Base-by-base conservation (phyloP, 2,113 vertebrate species). In the Gadus chalcogrammus region DNA sequence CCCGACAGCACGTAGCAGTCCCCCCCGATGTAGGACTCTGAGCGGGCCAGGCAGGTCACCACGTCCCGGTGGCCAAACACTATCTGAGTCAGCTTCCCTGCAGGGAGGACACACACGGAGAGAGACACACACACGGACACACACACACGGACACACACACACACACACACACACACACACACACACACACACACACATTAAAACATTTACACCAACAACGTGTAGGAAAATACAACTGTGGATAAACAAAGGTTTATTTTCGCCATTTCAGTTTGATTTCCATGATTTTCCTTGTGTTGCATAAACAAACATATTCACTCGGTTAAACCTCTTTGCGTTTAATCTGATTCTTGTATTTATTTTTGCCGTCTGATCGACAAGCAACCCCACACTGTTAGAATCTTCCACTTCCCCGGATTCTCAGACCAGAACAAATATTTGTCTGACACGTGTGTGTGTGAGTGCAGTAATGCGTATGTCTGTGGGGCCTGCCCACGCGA, bases 1-100 rank as follows among this genome's bases (percentile, higher is more conserved):
- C 97, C 97, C 0, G 97, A 97, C 78, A 99, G 93, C 68, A 99
- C 81, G 79, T 99, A 98, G 89, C 97, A 99, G 85, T 99, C 96
- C 64, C 97, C 97, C 67, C 96, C 97, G 35, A 99, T 97, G 81
- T 98, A 98, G 0, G 96, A 98, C 89, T 99, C 97, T 0, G 97
- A 99, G 28, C 97, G 94, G 61, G 93, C 88, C 77, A 99, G 91
- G 72, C 97, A 98, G 48, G 97, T 98, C 80, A 99, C 96, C 61
- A 99, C 97, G 75, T 98, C 96, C 79, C 97, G 95, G 71, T 99
- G 97, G 55, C 97, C 97, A 74, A 99, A 99, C 65, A 99, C 91
- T 1, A 98, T 97, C 92, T 99, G 97, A 18, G 94, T 93, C 89
- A 98, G 90, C 91, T 97, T 99, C 76, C 97, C 97, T 99, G 84